Evolutionary conservation across 92 coral and sea anemone genomes (phyloP).

Genomic region (Hydrozoanthus gracilis): DNA sequence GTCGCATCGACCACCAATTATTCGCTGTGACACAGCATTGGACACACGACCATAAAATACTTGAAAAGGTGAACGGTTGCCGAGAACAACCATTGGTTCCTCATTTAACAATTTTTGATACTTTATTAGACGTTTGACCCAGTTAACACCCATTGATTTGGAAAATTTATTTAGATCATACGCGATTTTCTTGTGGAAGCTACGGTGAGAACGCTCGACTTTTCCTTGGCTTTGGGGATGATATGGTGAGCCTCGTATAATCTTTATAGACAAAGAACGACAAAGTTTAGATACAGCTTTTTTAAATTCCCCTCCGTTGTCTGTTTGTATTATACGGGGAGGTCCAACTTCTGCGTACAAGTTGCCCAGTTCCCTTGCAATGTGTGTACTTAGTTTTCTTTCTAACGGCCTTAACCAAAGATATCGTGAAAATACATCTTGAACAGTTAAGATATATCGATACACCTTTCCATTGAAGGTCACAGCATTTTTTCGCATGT

Average conservation of each 20-base stretch:
- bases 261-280: constrained; percentile 38
- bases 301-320: constrained; percentile 59
- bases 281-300: constrained; percentile 50
- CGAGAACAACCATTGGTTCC: too few relatives aligned
- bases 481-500: constrained; percentile 7
- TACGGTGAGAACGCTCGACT: constrained; percentile 53
- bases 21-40: too few relatives aligned
- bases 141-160: constrained; percentile 57
- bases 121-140: constrained; percentile 47
- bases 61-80: too few relatives aligned
- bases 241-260: constrained; percentile 60
- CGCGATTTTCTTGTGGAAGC: constrained; percentile 47
- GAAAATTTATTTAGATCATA: constrained; percentile 32
- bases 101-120: constrained; percentile 56
- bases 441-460: constrained; percentile 9
- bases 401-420: constrained; percentile 57
- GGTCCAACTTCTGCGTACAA: constrained; percentile 27
- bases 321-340: constrained; percentile 57
- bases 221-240: constrained; percentile 71
- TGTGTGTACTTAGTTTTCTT: constrained; percentile 48
- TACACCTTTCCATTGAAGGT: background rate
- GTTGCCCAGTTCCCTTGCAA: constrained; percentile 28
- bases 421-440: constrained; percentile 19
- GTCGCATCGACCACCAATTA: too few relatives aligned
- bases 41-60: too few relatives aligned